A percentile compares a stretch with the other conserved stretches of the same genome.
These are phyloP conservation scores for Synergus umbraculus DNA, from an alignment of 2,888 invertebrate genomes.

Conservation along the genomic window DNA sequence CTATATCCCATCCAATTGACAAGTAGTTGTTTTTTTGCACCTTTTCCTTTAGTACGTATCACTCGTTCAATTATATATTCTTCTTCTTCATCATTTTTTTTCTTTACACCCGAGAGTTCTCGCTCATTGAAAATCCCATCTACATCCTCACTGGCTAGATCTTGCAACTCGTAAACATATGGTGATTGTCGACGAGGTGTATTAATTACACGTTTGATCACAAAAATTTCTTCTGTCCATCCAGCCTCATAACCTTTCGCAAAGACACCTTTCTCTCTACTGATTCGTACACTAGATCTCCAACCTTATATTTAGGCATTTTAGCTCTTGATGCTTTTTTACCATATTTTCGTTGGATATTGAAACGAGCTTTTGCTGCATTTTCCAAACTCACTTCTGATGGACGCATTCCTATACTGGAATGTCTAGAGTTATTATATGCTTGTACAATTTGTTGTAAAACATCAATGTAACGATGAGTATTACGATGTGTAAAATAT, in stretches of 20 bases:
- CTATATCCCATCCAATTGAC: conserved; percentile 60
- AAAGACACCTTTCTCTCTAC: not conserved
- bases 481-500: conserved; percentile 46
- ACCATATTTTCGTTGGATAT: too few relatives aligned
- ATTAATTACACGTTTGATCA: not conserved
- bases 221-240: not conserved
- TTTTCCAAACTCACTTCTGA: conserved; percentile 33
- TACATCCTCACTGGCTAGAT: conserved; percentile 44
- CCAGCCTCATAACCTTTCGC: conserved; percentile 1
- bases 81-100: not conserved
- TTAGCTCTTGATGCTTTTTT: not conserved
- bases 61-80: conserved; percentile 40
- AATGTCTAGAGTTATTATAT: not conserved
- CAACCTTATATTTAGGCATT: not conserved
- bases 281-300: not conserved
- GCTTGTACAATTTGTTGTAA: conserved; percentile 40
- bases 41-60: conserved; percentile 26
- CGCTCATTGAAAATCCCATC: conserved; percentile 48
- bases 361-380: conserved; percentile 19
- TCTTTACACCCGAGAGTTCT: conserved; percentile 35
- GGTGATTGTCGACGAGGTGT: not conserved
- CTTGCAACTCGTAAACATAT: conserved; percentile 57
- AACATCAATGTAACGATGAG: too few relatives aligned
- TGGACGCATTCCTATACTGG: not conserved
- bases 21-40: too few relatives aligned